These are phyloP conservation scores for Chrysaora quinquecirrha DNA, from an alignment of 30 jellyfish, hydroid and myxozoan species.

Conservation along the genomic window DNA sequence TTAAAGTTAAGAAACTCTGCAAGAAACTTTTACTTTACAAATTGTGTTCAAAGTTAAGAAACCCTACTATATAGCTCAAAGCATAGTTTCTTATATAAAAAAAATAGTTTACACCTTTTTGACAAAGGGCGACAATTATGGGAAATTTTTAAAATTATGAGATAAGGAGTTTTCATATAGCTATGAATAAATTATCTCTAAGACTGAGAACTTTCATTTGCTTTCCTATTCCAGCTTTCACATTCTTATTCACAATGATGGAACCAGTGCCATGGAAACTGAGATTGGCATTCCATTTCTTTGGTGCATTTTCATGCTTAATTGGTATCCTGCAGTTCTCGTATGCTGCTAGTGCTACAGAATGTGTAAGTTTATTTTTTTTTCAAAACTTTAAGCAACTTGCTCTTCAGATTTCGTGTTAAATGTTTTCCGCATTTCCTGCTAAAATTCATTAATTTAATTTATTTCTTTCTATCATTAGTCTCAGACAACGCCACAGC, in stretches of 20 bases:
- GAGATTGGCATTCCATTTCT: slow-evolving; percentile 87
- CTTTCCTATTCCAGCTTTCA: too few species aligned
- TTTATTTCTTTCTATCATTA: background rate
- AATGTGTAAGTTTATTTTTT: slow-evolving; percentile 85
- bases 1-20: too few species aligned
- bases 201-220: too few species aligned
- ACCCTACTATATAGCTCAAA: too few species aligned
- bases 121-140: too few species aligned
- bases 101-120: too few species aligned
- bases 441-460: background rate
- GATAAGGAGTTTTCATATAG: too few species aligned
- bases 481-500: slow-evolving; percentile 70
- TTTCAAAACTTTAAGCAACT: background rate
- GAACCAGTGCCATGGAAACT: slow-evolving; percentile 99
- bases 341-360: slow-evolving; percentile 73
- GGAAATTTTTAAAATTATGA: too few species aligned
- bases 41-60: too few species aligned
- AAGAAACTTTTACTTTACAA: too few species aligned
- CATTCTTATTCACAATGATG: slow-evolving; percentile 92
- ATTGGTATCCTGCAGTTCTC: slow-evolving; percentile 94
- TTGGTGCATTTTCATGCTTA: slow-evolving; percentile 88
- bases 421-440: background rate
- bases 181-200: too few species aligned
- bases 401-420: background rate
- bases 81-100: too few species aligned